Evolutionary conservation across 2,797 vertebrate species (phyloP).

Genomic region (Phalloptychus januarius): DNA sequence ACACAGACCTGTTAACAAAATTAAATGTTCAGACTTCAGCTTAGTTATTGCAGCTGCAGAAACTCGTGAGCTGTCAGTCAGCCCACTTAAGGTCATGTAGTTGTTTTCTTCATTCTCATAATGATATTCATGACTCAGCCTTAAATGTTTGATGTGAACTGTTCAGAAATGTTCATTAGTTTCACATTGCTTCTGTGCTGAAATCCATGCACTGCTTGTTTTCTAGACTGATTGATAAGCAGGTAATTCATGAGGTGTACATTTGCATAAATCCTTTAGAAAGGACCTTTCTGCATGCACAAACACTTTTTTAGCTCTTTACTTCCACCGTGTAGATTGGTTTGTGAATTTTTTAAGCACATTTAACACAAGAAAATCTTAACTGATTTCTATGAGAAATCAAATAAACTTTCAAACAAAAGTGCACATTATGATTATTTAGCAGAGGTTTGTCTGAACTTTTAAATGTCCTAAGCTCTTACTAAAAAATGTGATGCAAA

Average conservation of each 20-base stretch:
- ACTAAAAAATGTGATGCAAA: slow-evolving; percentile 49
- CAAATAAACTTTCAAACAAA: slow-evolving; percentile 48
- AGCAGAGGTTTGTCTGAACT: slow-evolving; percentile 37
- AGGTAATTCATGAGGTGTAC: slow-evolving; percentile 55
- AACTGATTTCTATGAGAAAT: slow-evolving; percentile 32
- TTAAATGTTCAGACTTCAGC: slow-evolving; percentile 19
- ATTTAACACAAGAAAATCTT: slow-evolving; percentile 42
- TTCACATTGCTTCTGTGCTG: slow-evolving; percentile 43
- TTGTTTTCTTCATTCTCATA: slow-evolving; percentile 56
- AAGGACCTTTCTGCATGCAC: slow-evolving; percentile 51
- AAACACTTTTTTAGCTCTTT: slow-evolving; percentile 40
- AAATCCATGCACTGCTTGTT: slow-evolving; percentile 55
- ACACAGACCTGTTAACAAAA: slow-evolving; percentile 24
- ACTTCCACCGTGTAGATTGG: slow-evolving; percentile 51
- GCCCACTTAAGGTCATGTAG: slow-evolving; percentile 36
- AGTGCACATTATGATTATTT: slow-evolving; percentile 54
- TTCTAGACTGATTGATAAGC: slow-evolving; percentile 67
- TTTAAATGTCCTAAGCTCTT: slow-evolving; percentile 39
- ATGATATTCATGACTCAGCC: slow-evolving; percentile 59
- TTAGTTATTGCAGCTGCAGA: slow-evolving; percentile 25
- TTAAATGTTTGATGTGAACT: slow-evolving; percentile 49
- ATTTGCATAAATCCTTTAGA: slow-evolving; percentile 66
- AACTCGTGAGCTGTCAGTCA: slow-evolving; percentile 35
- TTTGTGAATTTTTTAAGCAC: slow-evolving; percentile 56
- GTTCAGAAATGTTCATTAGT: slow-evolving; percentile 34